Evolutionary conservation across 2,797 vertebrate species (phyloP).

Genomic region (Pangasius krempfi): DNA sequence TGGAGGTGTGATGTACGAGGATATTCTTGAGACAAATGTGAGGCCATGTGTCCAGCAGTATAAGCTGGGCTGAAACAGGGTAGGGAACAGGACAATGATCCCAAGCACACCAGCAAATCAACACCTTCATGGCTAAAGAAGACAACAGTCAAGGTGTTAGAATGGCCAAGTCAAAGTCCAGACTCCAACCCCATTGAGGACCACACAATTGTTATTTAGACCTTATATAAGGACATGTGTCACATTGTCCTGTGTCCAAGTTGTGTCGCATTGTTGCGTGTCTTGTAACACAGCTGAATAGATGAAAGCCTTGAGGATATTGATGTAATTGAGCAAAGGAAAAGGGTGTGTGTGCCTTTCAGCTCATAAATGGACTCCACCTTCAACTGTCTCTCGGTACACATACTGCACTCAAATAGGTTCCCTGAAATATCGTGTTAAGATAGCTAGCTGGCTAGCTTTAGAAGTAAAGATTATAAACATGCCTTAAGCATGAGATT

Average conservation of each 20-base stretch:
- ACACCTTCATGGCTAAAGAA: neutral
- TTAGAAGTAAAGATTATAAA: neutral
- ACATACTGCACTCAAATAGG: neutral
- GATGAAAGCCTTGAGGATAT: slow-evolving; percentile 67
- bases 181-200: neutral
- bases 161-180: neutral
- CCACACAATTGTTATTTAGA: neutral
- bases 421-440: neutral
- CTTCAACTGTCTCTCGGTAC: neutral
- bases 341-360: slow-evolving; percentile 54
- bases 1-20: neutral
- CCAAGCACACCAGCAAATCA: neutral
- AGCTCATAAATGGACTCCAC: slow-evolving; percentile 11
- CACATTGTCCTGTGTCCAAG: too few species aligned
- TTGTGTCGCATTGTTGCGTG: neutral
- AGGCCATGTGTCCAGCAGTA: neutral
- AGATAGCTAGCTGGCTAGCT: neutral
- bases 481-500: neutral
- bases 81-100: neutral
- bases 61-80: neutral
- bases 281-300: slow-evolving; percentile 58
- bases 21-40: neutral
- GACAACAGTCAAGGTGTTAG: neutral
- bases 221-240: neutral
- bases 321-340: slow-evolving; percentile 69